Evolutionary conservation across 2,888 invertebrate genomes (phyloP), one percentile per base, ranked within the genome.

Genomic region (Parthenolecanium corni): DNA sequence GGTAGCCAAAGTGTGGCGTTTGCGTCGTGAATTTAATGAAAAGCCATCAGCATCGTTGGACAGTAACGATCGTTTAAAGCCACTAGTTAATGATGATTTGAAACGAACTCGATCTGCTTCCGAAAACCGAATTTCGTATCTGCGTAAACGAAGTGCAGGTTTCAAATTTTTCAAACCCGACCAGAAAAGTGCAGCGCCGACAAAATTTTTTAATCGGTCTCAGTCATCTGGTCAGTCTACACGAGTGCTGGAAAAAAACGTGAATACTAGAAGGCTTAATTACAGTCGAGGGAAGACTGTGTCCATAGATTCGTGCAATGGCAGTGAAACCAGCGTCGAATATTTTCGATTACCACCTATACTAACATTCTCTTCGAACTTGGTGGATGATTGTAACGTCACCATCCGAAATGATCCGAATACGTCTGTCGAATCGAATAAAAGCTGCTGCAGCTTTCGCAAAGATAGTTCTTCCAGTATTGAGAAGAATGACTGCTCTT

Each of bases 1-100:
- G 67, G 82, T 86, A 3, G 89, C 89, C 2, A 82, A 84, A 79
- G 83, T 85, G 12, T 89, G 89, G 89, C 77, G 87, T 54, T 79
- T 79, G 65, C 85, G 62, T 2, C 56, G 65, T 44, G 66, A 66
- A 52, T 64, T 52, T 18, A 63, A 46, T 16, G 47, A 53, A 14
- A 62, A 52, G 24, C 51, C 49, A 3, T 51, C 62, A 1, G 62
- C 49, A n/a, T 51, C 62, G 2, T 49, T 62, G 14, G 51, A 51
- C n/a, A 47, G 25, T n/a, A 24, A 88, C 72, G 79, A 81, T 47
- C 80, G 81, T n/a, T 82, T 80, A 4, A 63, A 65, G 31, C 38
- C 40, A 3, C 14, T 25, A 2, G 16, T 38, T 5, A 52, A 62
- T 18, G 24, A 20, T 42, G 62, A 52, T 25, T 42, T 31, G 24